phyloP scores from a whole-genome alignment of 2,797 vertebrate species.

The Rhabdophis nuchalis region DNA sequence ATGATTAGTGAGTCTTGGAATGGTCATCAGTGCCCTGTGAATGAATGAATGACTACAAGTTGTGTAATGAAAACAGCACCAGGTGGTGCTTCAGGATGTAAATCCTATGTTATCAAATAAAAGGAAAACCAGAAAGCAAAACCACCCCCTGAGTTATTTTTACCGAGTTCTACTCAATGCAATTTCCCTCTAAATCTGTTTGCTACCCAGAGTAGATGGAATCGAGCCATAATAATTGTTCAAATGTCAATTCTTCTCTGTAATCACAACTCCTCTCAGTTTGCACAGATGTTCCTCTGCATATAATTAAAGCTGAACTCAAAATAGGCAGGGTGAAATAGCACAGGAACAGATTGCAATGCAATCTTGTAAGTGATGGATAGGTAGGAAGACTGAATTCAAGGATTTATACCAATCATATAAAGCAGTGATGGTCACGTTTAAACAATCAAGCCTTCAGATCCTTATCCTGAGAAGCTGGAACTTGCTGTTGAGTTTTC shows the following conservation, averaged over 20 bases:
- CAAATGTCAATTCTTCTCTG: not conserved
- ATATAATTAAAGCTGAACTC: slow-evolving; percentile 13
- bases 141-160: not conserved
- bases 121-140: not conserved
- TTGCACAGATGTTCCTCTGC: slow-evolving; percentile 1
- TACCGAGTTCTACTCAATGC: not conserved
- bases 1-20: not conserved
- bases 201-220: not conserved
- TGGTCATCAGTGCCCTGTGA: not conserved
- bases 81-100: not conserved
- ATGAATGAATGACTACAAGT: not conserved
- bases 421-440: not conserved
- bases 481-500: not conserved
- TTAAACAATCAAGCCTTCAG: not conserved
- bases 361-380: slow-evolving; percentile 1
- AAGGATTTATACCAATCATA: not conserved
- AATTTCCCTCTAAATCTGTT: not conserved
- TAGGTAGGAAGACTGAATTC: not conserved
- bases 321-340: slow-evolving; percentile 12
- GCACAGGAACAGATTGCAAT: not conserved
- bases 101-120: not conserved
- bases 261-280: not conserved
- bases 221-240: not conserved
- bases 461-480: not conserved
- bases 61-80: not conserved